These are phyloP conservation scores for Dreissena polymorpha DNA, from an alignment of 1,140 invertebrate species.

Conservation along the genomic window DNA sequence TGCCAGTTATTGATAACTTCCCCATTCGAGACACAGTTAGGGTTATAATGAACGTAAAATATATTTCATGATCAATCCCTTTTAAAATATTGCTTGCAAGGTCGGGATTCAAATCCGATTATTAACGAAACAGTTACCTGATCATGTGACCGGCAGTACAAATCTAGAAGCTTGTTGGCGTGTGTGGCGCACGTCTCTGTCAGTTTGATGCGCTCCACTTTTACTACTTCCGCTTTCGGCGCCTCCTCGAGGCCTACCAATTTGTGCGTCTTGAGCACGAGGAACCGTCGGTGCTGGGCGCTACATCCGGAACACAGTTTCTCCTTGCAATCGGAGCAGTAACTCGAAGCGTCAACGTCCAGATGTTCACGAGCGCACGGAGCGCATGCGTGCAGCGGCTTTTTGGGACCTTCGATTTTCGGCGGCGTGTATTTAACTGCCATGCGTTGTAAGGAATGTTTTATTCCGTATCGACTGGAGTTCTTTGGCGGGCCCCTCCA, in stretches of 20 bases:
- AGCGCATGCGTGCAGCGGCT: conserved; percentile 25
- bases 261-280: conserved; percentile 39
- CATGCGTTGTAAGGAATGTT: conserved; percentile 27
- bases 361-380: conserved; percentile 29
- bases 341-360: conserved; percentile 17
- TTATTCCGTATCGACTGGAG: conserved; percentile 34
- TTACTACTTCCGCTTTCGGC: conserved; percentile 1
- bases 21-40: no score
- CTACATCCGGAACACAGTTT: conserved; percentile 29
- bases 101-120: no score
- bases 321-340: conserved; percentile 37
- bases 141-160: conserved; percentile 39
- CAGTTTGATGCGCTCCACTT: conserved; percentile 15
- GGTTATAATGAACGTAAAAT: no score
- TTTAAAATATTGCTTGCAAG: no score
- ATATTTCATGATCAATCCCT: no score
- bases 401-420: conserved; percentile 39
- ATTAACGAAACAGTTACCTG: not conserved
- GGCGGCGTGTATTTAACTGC: conserved; percentile 43
- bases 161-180: conserved; percentile 33
- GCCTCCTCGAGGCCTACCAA: conserved; percentile 18
- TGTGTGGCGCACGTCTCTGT: conserved; percentile 25
- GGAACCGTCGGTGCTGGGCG: conserved; percentile 32
- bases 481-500: not conserved
- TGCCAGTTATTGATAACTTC: no score